phyloP scores from a whole-genome alignment of 2,113 vertebrate species.

The Sphyrna mokarran region DNA sequence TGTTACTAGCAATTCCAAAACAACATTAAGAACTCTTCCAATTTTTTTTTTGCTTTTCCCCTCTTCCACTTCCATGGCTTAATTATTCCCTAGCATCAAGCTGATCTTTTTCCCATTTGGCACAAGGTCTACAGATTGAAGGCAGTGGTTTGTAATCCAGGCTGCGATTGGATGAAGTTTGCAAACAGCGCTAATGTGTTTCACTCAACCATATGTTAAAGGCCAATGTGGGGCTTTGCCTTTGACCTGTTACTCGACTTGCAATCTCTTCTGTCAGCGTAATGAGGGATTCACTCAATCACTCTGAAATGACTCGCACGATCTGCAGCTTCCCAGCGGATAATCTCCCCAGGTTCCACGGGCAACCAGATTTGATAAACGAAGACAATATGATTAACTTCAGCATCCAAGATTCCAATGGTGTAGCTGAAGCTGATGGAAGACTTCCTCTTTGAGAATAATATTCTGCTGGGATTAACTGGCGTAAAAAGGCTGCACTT shows the following conservation, averaged over 20 bases:
- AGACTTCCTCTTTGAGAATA: not conserved
- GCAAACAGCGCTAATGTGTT: constrained; percentile 10
- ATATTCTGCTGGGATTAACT: not conserved
- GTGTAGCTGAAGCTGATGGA: not conserved
- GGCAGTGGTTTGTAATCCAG: not conserved
- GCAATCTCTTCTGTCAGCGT: not conserved
- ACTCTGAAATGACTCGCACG: not conserved
- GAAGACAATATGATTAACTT: not conserved
- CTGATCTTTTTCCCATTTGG: constrained; percentile 12
- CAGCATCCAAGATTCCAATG: not conserved
- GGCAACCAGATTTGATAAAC: constrained; percentile 2
- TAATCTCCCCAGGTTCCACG: not conserved
- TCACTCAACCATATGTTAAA: not conserved
- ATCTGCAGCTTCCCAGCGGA: not conserved
- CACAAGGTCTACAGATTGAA: not conserved
- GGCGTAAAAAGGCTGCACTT: not conserved
- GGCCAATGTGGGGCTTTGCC: constrained; percentile 18
- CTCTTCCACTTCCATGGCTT: not conserved
- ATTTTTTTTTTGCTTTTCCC: not conserved
- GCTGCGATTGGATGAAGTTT: constrained; percentile 22
- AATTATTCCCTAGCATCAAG: constrained; percentile 25
- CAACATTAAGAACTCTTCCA: not conserved
- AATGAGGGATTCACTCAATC: constrained; percentile 21
- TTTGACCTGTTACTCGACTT: constrained; percentile 10
- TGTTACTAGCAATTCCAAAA: not conserved